A percentile compares a stretch with the other conserved stretches of the same genome.
Evolutionary conservation across 2,113 vertebrate genomes (phyloP).

Genomic region (Guaruba guarouba): DNA sequence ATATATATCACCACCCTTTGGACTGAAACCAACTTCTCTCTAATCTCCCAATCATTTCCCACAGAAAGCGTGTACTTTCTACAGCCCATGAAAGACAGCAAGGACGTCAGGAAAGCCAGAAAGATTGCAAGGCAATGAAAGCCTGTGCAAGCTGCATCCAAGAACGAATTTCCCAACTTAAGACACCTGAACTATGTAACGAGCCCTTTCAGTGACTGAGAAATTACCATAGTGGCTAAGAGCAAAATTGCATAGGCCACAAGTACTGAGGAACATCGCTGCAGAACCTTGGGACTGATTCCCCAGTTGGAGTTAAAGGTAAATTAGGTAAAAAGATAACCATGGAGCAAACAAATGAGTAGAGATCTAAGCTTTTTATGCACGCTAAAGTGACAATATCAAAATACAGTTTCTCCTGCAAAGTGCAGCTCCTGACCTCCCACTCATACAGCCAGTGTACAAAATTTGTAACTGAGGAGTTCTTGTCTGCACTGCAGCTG

Average conservation of each 20-base stretch:
- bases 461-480: neutral
- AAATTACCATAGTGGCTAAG: neutral
- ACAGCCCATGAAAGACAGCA: neutral
- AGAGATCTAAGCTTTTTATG: neutral
- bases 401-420: neutral
- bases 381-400: neutral
- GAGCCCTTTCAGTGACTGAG: neutral
- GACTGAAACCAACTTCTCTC: constrained; percentile 21
- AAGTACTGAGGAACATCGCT: neutral
- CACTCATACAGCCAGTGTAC: neutral
- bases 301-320: neutral
- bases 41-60: constrained; percentile 40
- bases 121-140: neutral
- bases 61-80: neutral
- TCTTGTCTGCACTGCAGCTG: neutral
- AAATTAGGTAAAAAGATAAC: neutral
- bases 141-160: neutral
- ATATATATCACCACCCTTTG: constrained; percentile 49
- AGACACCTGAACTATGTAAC: neutral
- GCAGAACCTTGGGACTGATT: neutral
- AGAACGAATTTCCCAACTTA: neutral
- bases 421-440: neutral
- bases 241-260: neutral
- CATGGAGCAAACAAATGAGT: rapidly evolving
- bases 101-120: neutral